Evolutionary conservation across 1,140 invertebrate species (phyloP), one percentile per base, ranked within the genome.

Genomic region (Pristionchus pacificus): DNA sequence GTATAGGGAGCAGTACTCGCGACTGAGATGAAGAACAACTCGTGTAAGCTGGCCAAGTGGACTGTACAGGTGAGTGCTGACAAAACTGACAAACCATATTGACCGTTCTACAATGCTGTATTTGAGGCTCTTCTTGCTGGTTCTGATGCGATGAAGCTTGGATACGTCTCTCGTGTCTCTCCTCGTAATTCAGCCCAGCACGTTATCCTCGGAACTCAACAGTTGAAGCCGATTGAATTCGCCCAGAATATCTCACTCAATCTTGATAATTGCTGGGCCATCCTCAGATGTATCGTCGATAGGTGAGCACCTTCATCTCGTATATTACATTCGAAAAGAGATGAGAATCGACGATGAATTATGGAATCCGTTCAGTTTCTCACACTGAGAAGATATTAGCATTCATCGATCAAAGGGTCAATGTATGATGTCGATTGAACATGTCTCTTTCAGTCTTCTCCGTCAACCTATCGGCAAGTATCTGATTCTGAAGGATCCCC

Each of bases 191-290:
- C 94, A 32, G 91, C 92, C 59, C 93, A 95, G 74, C 97, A 99
- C 84, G 93, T 97, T 15, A 97, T 99, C 74, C 87, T 99, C 38
- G 95, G 95, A 30, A 98, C 94, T 2, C 95, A 98, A 85, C 95
- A 98, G 84, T 98, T 96, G 85, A 96, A 95, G 83, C 97, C 97
- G 1, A 90, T 91, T 79, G 96, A 98, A 86, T 99, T 98, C 86
- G 95, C 95, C 6, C 93, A 91, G 2, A 96, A 99, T 86, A 98
- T 98, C 79, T 98, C 96, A 87, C 86, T 99, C 73, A 98, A 95
- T 82, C 95, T 99, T 93, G 97, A 98, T 83, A 99, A 98, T 85
- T 94, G 92, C 1, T 99, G 96, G 96, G 97, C 95, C 72, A 93
- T 99, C 65, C 85, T 99, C n/a, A 88, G 95, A 2, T 98, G 94